Evolutionary conservation across 1,140 invertebrate species (phyloP).

Genomic region (Thereuonema tuberculata): DNA sequence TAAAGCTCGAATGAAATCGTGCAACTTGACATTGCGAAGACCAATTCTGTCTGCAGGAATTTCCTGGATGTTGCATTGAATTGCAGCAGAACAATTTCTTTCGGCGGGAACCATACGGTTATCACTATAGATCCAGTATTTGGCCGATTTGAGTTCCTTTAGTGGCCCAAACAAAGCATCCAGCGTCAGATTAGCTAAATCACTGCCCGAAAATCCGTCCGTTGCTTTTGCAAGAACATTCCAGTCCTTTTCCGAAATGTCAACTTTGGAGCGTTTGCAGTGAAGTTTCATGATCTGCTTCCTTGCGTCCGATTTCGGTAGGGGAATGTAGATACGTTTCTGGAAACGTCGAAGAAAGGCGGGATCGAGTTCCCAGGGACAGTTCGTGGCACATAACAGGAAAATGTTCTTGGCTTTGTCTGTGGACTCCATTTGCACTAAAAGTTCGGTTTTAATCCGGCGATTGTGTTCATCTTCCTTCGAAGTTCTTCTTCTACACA

Average conservation of each 20-base stretch:
- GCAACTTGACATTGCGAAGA: not conserved
- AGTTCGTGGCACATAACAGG: slow-evolving; percentile 45
- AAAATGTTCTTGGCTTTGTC: slow-evolving; percentile 25
- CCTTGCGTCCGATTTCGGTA: slow-evolving; percentile 37
- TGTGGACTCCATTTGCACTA: slow-evolving; percentile 37
- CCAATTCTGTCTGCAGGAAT: not conserved
- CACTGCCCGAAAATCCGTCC: slow-evolving; percentile 41
- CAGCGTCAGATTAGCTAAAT: slow-evolving; percentile 37
- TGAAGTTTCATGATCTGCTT: slow-evolving; percentile 28
- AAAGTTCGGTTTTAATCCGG: slow-evolving; percentile 41
- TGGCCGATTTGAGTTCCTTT: slow-evolving; percentile 31
- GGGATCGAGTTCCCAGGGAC: slow-evolving; percentile 47
- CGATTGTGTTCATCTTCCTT: slow-evolving; percentile 39
- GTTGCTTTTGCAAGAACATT: slow-evolving; percentile 32
- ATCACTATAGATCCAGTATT: slow-evolving; percentile 25
- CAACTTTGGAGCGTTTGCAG: slow-evolving; percentile 19
- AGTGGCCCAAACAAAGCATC: slow-evolving; percentile 39
- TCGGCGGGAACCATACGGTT: slow-evolving; percentile 16
- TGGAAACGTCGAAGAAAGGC: slow-evolving; percentile 46
- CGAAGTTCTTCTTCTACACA: slow-evolving; percentile 36
- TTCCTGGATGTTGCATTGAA: not conserved
- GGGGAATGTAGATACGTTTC: slow-evolving; percentile 40
- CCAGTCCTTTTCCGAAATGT: slow-evolving; percentile 29
- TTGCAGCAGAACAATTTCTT: not conserved
- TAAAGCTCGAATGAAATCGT: not conserved